phyloP scores from a whole-genome alignment of 1,140 invertebrate species.

The Macrotrachela quadricornifera region DNA sequence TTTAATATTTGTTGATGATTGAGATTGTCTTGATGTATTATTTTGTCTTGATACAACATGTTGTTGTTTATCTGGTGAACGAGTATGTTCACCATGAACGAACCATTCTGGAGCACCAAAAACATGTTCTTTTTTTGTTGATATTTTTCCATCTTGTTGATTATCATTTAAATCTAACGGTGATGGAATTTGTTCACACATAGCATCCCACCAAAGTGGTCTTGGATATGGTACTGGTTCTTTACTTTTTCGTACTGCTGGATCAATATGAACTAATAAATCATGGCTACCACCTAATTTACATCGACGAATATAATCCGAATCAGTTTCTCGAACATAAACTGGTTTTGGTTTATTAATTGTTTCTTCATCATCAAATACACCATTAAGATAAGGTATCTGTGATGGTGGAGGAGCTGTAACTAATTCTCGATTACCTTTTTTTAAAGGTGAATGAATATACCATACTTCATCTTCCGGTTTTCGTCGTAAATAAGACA shows the following conservation, averaged over 20 bases:
- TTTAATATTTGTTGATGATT: too few species aligned
- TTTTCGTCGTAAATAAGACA: conserved; percentile 3
- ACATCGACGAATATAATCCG: background rate
- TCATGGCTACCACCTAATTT: conserved; percentile 5
- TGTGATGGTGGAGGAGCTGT: conserved; percentile 2
- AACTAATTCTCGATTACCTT: background rate
- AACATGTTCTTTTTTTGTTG: too few species aligned
- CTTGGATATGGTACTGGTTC: conserved; percentile 2
- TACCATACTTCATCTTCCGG: conserved; percentile 8
- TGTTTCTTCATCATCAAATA: conserved; percentile 5
- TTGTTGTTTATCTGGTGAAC: too few species aligned
- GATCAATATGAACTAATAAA: too few species aligned
- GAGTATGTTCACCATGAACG: too few species aligned
- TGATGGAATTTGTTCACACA: too few species aligned
- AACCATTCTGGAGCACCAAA: too few species aligned
- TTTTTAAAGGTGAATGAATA: conserved; percentile 6
- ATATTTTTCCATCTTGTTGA: too few species aligned
- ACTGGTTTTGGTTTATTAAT: background rate
- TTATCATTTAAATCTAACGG: too few species aligned
- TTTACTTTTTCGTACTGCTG: background rate
- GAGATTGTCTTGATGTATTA: too few species aligned
- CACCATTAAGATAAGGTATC: conserved; percentile 7
- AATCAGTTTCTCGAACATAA: conserved; percentile 4
- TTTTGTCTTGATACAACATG: too few species aligned
- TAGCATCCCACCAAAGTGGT: conserved; percentile 5